phyloP scores from a whole-genome alignment of 2,113 vertebrate genomes.

The Heterocephalus glaber region DNA sequence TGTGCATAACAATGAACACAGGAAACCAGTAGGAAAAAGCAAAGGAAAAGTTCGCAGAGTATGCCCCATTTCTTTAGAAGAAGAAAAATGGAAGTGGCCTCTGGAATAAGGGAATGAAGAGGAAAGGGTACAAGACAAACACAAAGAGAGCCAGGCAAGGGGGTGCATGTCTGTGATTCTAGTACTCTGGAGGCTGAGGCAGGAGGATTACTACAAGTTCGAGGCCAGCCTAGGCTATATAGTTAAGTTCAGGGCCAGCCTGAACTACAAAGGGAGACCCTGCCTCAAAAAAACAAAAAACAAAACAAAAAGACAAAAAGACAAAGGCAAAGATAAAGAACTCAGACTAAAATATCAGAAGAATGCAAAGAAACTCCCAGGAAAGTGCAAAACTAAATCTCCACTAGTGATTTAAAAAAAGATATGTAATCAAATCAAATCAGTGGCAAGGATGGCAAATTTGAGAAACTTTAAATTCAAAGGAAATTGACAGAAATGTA shows the following conservation, averaged over 20 bases:
- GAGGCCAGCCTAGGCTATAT: no score
- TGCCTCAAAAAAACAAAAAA: no score
- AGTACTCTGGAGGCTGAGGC: no score
- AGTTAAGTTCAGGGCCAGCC: no score
- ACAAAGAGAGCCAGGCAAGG: not conserved
- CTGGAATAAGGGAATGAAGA: not conserved
- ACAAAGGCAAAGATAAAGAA: not conserved
- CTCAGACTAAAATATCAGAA: not conserved
- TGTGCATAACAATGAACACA: not conserved
- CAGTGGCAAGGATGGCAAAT: not conserved
- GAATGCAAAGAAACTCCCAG: not conserved
- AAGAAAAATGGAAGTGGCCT: not conserved
- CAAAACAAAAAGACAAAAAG: no score
- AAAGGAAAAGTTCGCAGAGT: not conserved
- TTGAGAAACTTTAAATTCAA: constrained; percentile 10
- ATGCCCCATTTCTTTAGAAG: not conserved
- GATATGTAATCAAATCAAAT: not conserved
- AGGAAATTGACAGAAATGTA: not conserved
- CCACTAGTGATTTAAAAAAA: not conserved
- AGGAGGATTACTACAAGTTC: no score
- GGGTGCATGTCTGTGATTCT: no score
- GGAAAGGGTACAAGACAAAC: not conserved
- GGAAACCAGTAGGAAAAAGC: not conserved
- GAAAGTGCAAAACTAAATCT: not conserved
- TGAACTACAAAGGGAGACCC: no score